Evolutionary conservation across 2,113 vertebrate genomes (phyloP), one percentile per base, ranked within the genome.

Genomic region (Solea solea): DNA sequence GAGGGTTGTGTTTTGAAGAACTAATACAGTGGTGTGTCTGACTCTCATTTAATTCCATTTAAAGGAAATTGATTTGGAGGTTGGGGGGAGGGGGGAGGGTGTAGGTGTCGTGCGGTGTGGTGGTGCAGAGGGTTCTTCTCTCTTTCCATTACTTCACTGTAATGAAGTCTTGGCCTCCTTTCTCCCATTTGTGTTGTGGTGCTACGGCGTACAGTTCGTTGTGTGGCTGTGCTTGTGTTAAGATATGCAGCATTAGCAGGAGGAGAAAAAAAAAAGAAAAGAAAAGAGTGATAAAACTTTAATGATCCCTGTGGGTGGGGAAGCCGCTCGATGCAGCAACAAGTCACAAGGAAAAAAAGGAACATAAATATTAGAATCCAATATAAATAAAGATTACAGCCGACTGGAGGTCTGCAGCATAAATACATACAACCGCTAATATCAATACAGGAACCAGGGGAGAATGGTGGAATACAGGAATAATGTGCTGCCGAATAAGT

Each of bases 11-110:
- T 89, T 92, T 86, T 59, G 82, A 89, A 90, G 90, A 90, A 81
- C 88, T 91, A 89, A 93, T 90, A 92, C 87, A 91, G 88, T 86
- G 80, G 34, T 88, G 81, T 84, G 88, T 82, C 85, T 91, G 86
- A 80, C 87, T 91, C 90, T 88, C 90, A 89, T 83, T 91, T 92
- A 92, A 93, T 94, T 93, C 91, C 87, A 92, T 93, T 93, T 93
- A 91, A 93, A 91, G 90, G 81, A 86, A 90, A 93, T 93, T 92
- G 91, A 93, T 93, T 93, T 88, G 77, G 86, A 82, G 86, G 76
- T 74, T 73, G 68, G 50, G 51, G 42, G 51, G 64, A 41, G 12
- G 68, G 72, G 72, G 34, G 34, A 0, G 34, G 34, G 3, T 3
- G 34, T 34, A 34, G 34, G 34, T 21, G 21, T 21, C 1, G 21